Evolutionary conservation across 1,140 invertebrate species (phyloP).

Genomic region (Rhyacophila brunnea): DNA sequence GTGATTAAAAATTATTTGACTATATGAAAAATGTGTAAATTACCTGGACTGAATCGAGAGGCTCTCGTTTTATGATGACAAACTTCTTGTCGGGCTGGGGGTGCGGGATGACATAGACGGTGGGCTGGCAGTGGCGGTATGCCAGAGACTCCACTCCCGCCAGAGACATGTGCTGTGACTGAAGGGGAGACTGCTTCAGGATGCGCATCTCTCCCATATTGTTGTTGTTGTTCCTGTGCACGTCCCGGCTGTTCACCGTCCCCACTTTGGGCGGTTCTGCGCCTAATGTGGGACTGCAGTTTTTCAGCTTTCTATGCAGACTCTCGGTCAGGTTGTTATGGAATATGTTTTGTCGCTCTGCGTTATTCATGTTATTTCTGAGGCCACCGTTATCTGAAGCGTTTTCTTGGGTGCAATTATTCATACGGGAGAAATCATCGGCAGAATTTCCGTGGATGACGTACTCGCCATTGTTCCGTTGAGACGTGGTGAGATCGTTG

Average conservation of each 20-base stretch:
- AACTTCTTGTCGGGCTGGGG: slow-evolving; percentile 47
- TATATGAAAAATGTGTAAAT: background rate
- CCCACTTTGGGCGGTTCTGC: background rate
- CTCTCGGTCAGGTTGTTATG: slow-evolving; percentile 21
- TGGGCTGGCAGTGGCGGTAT: slow-evolving; percentile 39
- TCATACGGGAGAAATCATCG: slow-evolving; percentile 20
- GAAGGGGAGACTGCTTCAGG: slow-evolving; percentile 48
- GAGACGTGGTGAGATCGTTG: slow-evolving; percentile 24
- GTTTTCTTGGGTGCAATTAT: slow-evolving; percentile 25
- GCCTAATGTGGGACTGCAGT: slow-evolving; percentile 11
- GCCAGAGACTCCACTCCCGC: slow-evolving; percentile 43
- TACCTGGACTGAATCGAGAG: slow-evolving; percentile 47
- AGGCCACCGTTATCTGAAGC: slow-evolving; percentile 11
- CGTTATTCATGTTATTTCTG: slow-evolving; percentile 20
- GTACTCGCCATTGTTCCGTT: slow-evolving; percentile 30
- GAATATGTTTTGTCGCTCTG: slow-evolving; percentile 24
- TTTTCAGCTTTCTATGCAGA: slow-evolving; percentile 23
- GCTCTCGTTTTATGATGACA: slow-evolving; percentile 53
- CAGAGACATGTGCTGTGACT: slow-evolving; percentile 43
- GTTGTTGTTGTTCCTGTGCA: slow-evolving; percentile 18
- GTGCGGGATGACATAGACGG: slow-evolving; percentile 48
- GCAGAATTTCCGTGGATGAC: slow-evolving; percentile 11
- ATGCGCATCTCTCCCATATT: slow-evolving; percentile 43
- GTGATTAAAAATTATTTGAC: background rate
- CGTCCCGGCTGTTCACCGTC: slow-evolving; percentile 15